phyloP scores from a whole-genome alignment of 2,113 vertebrate genomes.

The Macquaria ambigua region DNA sequence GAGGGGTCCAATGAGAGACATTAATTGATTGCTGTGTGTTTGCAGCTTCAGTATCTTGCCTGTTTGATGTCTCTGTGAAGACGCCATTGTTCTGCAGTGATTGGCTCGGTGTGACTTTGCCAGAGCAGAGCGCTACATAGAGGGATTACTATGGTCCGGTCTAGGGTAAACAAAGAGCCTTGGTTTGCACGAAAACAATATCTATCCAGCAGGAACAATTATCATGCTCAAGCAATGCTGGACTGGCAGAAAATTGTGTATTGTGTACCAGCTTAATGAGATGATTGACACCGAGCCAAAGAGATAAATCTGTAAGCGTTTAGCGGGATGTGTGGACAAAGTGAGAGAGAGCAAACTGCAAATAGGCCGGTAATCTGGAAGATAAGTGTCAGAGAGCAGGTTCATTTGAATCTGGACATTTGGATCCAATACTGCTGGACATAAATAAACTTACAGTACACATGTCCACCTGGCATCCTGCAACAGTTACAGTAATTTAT shows the following conservation, averaged over 20 bases:
- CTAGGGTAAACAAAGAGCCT: conserved; percentile 47
- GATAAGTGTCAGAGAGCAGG: conserved; percentile 17
- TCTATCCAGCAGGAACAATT: conserved; percentile 54
- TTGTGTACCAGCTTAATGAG: conserved; percentile 56
- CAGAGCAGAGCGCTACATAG: conserved; percentile 25
- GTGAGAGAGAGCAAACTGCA: conserved; percentile 27
- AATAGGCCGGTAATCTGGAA: conserved; percentile 16
- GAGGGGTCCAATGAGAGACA: conserved; percentile 22
- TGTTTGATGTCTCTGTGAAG: conserved; percentile 54
- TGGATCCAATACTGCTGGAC: background rate
- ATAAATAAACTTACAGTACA: conserved; percentile 7
- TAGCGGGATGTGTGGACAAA: conserved; percentile 27
- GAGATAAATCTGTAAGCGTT: conserved; percentile 49
- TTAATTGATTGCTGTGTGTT: conserved; percentile 52
- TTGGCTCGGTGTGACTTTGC: conserved; percentile 33
- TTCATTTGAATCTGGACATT: conserved; percentile 6
- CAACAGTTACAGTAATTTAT: background rate
- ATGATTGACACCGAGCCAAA: conserved; percentile 47
- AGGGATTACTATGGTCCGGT: conserved; percentile 41
- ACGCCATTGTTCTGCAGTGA: conserved; percentile 52
- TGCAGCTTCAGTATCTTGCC: conserved; percentile 5
- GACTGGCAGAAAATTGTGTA: conserved; percentile 34
- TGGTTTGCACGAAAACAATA: conserved; percentile 36
- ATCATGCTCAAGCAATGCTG: conserved; percentile 35
- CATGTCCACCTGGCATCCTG: background rate